phyloP scores from a whole-genome alignment of 2,113 vertebrate species.

The Todiramphus chloris region DNA sequence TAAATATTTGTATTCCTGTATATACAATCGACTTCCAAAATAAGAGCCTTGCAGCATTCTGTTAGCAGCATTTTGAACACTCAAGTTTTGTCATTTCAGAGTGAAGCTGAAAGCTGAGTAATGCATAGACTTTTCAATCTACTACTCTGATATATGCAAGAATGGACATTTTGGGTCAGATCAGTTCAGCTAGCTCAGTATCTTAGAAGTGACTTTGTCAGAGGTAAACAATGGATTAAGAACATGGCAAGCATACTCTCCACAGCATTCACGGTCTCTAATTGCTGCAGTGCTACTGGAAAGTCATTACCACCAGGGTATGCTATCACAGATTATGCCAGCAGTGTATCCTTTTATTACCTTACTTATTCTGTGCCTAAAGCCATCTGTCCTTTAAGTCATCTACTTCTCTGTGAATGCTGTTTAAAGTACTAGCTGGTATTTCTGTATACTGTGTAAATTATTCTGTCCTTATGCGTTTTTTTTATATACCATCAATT shows the following conservation, averaged over 20 bases:
- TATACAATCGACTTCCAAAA: not conserved
- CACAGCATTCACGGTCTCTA: not conserved
- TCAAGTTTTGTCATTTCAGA: not conserved
- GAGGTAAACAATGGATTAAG: not conserved
- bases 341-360: not conserved
- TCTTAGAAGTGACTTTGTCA: not conserved
- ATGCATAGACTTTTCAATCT: not conserved
- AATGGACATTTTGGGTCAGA: not conserved
- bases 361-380: not conserved
- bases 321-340: not conserved
- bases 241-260: not conserved
- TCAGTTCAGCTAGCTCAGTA: not conserved
- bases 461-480: not conserved
- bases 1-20: not conserved
- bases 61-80: not conserved
- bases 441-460: not conserved
- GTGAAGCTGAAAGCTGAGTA: not conserved
- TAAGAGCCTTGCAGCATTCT: not conserved
- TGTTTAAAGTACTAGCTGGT: not conserved
- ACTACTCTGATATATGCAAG: not conserved
- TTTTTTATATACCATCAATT: not conserved
- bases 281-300: not conserved
- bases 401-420: not conserved
- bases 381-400: not conserved
- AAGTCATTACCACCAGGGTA: not conserved